phyloP scores from a whole-genome alignment of 1,140 invertebrate genomes.

The Pseudobourletiella spinata region DNA sequence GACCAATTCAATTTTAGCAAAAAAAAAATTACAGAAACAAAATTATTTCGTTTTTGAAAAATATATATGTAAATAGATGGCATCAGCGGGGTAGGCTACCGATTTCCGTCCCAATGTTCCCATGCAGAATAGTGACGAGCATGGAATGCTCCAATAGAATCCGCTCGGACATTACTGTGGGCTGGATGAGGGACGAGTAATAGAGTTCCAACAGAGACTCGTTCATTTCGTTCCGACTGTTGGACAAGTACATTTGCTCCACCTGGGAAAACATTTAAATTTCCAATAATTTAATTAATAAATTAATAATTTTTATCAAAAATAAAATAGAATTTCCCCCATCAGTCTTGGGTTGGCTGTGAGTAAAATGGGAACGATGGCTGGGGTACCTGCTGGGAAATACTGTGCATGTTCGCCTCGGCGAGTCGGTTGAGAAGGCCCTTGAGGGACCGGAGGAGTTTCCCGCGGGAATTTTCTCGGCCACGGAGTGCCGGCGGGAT shows the following conservation, averaged over 20 bases:
- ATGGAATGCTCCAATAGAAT: slow-evolving; percentile 75
- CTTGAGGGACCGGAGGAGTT: slow-evolving; percentile 68
- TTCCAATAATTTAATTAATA: slow-evolving; percentile 9
- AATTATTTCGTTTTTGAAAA: too few species aligned
- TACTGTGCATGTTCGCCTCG: slow-evolving; percentile 76
- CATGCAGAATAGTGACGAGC: slow-evolving; percentile 72
- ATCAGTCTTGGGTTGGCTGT: too few species aligned
- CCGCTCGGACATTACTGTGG: slow-evolving; percentile 60
- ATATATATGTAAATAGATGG: too few species aligned
- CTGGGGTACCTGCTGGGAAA: slow-evolving; percentile 57
- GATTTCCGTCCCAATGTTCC: slow-evolving; percentile 82
- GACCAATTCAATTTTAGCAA: too few species aligned
- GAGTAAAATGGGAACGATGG: too few species aligned
- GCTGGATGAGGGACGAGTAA: slow-evolving; percentile 54
- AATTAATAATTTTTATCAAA: too few species aligned
- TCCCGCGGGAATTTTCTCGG: slow-evolving; percentile 42
- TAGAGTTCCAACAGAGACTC: slow-evolving; percentile 60
- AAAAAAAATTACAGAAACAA: too few species aligned
- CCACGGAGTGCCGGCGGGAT: slow-evolving; percentile 69
- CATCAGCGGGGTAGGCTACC: too few species aligned
- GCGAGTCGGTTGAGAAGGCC: slow-evolving; percentile 79
- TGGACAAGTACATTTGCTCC: slow-evolving; percentile 61
- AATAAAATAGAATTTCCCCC: too few species aligned
- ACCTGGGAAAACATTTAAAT: slow-evolving; percentile 47
- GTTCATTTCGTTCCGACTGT: slow-evolving; percentile 75